A percentile compares a stretch with the other conserved stretches of the same genome.
These are phyloP conservation scores for Hystrix cristata DNA, from an alignment of 2,113 vertebrate genomes.

Conservation along the genomic window DNA sequence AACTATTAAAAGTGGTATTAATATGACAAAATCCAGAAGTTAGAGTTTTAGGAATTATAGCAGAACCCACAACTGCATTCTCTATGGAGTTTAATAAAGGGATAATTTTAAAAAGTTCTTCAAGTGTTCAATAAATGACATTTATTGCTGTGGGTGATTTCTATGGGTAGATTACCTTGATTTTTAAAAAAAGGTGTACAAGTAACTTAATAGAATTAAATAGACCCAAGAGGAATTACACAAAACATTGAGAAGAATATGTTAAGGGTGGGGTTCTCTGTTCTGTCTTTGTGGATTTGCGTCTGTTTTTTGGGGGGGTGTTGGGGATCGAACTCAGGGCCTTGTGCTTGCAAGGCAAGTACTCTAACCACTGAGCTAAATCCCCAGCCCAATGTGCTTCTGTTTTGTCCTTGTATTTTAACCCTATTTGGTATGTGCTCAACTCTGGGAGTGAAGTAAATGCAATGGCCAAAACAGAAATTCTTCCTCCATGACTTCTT, in stretches of 20 bases:
- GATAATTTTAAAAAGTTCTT: neutral
- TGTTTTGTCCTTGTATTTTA: neutral
- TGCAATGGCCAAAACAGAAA: neutral
- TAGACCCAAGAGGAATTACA: neutral
- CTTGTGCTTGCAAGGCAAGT: too few species aligned
- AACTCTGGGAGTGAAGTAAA: neutral
- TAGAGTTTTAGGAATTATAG: constrained; percentile 7
- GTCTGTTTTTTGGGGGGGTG: too few species aligned
- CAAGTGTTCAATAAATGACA: neutral
- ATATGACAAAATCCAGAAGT: neutral
- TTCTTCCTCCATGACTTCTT: neutral
- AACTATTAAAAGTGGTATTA: neutral
- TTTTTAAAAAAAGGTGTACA: neutral
- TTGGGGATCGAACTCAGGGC: too few species aligned
- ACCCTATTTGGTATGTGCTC: neutral
- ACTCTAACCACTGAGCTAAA: too few species aligned
- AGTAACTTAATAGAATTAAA: neutral
- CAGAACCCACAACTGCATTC: neutral
- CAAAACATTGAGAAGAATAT: neutral
- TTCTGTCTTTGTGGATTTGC: neutral
- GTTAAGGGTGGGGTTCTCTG: neutral
- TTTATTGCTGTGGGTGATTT: neutral
- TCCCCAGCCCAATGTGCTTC: neutral
- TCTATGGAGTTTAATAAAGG: neutral
- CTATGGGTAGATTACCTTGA: neutral